Evolutionary conservation across 2,113 vertebrate genomes (phyloP).

Genomic region (Passer domesticus): DNA sequence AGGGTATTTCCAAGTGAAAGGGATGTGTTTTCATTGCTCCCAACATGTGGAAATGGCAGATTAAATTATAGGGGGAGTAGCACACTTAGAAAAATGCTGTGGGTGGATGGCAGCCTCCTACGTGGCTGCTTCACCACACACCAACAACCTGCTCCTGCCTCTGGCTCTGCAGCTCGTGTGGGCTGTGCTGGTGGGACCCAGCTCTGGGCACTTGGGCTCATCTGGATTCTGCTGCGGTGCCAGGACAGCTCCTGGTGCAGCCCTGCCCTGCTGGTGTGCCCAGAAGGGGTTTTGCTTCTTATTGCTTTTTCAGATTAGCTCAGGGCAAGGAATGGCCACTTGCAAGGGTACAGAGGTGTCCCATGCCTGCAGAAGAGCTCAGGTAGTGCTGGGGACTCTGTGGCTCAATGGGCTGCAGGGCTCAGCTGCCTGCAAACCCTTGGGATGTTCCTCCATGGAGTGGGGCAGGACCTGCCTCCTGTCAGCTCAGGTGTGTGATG

Average conservation of each 20-base stretch:
- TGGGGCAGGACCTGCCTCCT: not conserved
- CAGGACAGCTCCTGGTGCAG: not conserved
- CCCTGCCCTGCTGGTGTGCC: not conserved
- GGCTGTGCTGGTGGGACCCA: not conserved
- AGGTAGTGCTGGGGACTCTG: not conserved
- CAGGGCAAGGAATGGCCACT: not conserved
- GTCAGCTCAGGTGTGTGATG: rapidly evolving
- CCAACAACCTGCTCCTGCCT: not conserved
- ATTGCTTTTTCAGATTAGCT: not conserved
- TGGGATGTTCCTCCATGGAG: not conserved
- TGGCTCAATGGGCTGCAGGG: not conserved
- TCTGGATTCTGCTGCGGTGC: rapidly evolving
- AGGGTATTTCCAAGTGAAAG: slow-evolving; percentile 59
- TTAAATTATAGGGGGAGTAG: slow-evolving; percentile 56
- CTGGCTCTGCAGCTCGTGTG: not conserved
- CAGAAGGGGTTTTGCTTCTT: not conserved
- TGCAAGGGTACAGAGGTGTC: not conserved
- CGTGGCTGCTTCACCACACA: slow-evolving; percentile 1
- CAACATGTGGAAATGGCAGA: slow-evolving; percentile 44
- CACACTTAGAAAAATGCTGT: slow-evolving; percentile 7
- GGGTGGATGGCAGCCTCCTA: slow-evolving; percentile 26
- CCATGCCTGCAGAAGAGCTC: not conserved
- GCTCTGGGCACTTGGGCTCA: rapidly evolving
- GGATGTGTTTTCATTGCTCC: slow-evolving; percentile 37
- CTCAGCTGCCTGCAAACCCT: not conserved